A percentile compares a stretch with the other conserved stretches of the same genome.
Conservation (phyloP, 2,113 vertebrate genomes). For the Sitta europaea region DNA sequence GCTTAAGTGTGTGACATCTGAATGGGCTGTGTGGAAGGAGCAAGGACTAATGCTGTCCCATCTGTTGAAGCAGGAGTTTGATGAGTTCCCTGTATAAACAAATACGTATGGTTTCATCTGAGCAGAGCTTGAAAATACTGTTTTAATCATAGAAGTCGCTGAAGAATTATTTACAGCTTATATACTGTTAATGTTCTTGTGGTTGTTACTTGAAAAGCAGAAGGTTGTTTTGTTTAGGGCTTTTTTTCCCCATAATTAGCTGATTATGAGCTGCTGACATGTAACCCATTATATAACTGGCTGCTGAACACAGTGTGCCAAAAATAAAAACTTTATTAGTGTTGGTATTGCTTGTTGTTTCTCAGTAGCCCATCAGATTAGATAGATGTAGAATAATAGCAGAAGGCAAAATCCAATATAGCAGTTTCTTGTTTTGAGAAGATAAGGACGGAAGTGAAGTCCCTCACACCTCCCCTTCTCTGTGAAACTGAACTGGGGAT, state of each 20-base stretch:
- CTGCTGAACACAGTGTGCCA: conserved; percentile 5
- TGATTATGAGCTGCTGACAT: not conserved
- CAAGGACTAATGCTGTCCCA: not conserved
- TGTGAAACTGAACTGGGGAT: not conserved
- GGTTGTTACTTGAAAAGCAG: not conserved
- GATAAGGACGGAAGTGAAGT: not conserved
- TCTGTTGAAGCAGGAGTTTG: not conserved
- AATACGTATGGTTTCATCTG: not conserved
- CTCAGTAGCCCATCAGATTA: not conserved
- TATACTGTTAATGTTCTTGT: not conserved
- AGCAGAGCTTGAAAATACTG: not conserved
- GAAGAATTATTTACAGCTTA: not conserved
- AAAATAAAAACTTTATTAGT: not conserved
- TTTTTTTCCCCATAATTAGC: not conserved
- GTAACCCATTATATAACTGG: not conserved
- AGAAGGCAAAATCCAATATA: not conserved
- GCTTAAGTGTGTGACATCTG: not conserved
- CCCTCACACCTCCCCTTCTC: not conserved
- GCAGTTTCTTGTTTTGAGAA: not conserved
- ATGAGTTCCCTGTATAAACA: not conserved
- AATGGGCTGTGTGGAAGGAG: not conserved
- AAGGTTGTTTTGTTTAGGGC: not conserved
- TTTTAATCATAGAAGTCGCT: not conserved
- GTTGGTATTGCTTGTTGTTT: not conserved
- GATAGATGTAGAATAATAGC: not conserved